These are phyloP conservation scores for Napeogenes inachia DNA, from an alignment of 2,888 invertebrate genomes.

Conservation along the genomic window DNA sequence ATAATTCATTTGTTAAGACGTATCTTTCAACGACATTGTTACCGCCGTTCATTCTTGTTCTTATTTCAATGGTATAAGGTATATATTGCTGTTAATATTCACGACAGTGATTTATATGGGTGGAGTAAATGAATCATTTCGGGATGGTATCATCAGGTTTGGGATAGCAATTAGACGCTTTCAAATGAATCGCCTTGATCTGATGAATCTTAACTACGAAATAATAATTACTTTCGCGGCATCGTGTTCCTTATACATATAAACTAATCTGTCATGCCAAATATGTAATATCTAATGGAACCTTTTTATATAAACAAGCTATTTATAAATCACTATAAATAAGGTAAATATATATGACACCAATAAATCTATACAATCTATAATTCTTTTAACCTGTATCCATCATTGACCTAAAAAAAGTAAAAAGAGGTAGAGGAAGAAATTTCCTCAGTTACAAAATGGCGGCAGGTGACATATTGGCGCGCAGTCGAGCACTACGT, in stretches of 20 bases:
- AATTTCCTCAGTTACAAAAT: conserved; percentile 30
- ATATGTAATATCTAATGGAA: too few species aligned
- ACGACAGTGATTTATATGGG: conserved; percentile 29
- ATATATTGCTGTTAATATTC: conserved; percentile 17
- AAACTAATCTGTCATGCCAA: too few species aligned
- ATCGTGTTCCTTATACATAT: not conserved
- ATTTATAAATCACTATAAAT: too few species aligned
- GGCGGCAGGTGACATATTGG: conserved; percentile 46
- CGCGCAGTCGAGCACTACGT: conserved; percentile 44
- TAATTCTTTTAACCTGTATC: conserved; percentile 21
- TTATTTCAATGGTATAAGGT: conserved; percentile 37
- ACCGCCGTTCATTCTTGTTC: conserved; percentile 30
- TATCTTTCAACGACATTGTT: conserved; percentile 63
- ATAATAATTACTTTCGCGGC: conserved; percentile 7
- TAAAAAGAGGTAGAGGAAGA: conserved; percentile 18
- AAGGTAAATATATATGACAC: not conserved
- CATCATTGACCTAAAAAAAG: conserved; percentile 31
- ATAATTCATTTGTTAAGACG: conserved; percentile 72
- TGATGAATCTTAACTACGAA: conserved; percentile 13
- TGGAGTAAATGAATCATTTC: conserved; percentile 30
- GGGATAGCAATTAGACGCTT: conserved; percentile 29
- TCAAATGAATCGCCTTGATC: conserved; percentile 21
- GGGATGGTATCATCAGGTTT: conserved; percentile 25
- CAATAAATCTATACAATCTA: conserved; percentile 1
- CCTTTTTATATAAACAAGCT: too few species aligned